Conservation (phyloP, 2,888 invertebrate species). For the Crocallis elinguaria region DNA sequence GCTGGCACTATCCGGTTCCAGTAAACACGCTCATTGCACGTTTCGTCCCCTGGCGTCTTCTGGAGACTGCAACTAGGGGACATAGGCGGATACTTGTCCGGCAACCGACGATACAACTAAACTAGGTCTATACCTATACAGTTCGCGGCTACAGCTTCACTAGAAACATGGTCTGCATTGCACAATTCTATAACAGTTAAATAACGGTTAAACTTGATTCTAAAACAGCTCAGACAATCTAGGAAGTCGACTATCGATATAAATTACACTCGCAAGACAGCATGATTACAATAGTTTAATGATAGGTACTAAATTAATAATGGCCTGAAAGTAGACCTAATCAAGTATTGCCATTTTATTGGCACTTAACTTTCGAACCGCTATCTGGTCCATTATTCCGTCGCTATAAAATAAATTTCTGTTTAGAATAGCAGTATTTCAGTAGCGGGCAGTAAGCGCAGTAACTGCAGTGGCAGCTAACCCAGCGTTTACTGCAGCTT, state of each 20-base stretch:
- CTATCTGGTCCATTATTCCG: slow-evolving; percentile 15
- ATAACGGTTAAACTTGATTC: too few relatives aligned
- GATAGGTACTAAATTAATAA: background rate
- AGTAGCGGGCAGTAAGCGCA: background rate
- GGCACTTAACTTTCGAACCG: background rate
- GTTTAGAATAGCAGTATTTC: slow-evolving; percentile 10
- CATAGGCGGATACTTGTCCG: background rate
- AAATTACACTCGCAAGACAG: background rate
- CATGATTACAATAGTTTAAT: background rate
- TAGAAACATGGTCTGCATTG: background rate
- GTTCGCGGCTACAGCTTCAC: background rate
- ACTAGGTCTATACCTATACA: background rate
- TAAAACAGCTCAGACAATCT: background rate
- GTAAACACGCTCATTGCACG: background rate
- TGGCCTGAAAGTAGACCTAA: slow-evolving; percentile 1
- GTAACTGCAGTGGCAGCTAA: background rate
- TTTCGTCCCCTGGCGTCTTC: background rate
- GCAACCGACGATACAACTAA: background rate
- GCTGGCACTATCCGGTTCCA: slow-evolving; percentile 1
- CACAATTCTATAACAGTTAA: background rate
- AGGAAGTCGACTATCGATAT: background rate
- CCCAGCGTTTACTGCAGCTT: slow-evolving; percentile 5
- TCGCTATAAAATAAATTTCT: slow-evolving; percentile 20
- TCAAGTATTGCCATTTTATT: background rate
- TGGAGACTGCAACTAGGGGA: background rate